Base-by-base conservation (phyloP, 2,113 vertebrate species). In the Cyprinodon tularosa region DNA sequence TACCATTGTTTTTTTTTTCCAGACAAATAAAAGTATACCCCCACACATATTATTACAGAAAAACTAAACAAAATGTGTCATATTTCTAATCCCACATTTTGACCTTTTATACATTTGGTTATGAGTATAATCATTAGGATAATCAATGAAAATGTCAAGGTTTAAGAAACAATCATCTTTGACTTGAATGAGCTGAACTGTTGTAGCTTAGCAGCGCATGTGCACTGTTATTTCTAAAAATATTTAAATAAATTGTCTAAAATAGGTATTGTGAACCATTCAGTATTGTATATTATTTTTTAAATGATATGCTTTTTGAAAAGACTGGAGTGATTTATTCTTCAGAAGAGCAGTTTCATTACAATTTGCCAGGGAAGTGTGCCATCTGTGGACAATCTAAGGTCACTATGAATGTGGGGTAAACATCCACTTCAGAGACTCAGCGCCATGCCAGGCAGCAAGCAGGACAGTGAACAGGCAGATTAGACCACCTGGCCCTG, bases 401-500 rank as follows among this genome's bases (percentile, higher is more conserved):
- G 82, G 86, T 89, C 84, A 84, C 48, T 37, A 48, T 72, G 85
- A 86, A 71, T 71, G 68, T 80, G 76, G 59, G 69, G 62, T 74
- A 80, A 89, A 88, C 82, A 84, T 86, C 73, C 85, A 72, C 80
- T 74, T 86, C 72, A 72, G 82, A 64, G 74, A 72, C 67, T 66
- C 77, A 81, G 74, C 14, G 4, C 69, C 75, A 72, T 79, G 63
- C 76, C 83, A 80, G 87, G 76, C 77, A 81, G 83, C 0, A 29
- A 61, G 68, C 70, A 84, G 78, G 80, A 89, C 86, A 79, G 42
- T 72, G 73, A 81, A 81, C 79, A 74, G 83, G 84, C 74, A 86
- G 77, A 90, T 84, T 59, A 81, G 83, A 84, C 83, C 84, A 87
- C 79, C 83, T 87, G 86, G 74, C 53, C 83, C 87, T 89, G 83